Conservation (phyloP, 2,888 invertebrate species). For the Capitulum mitella region DNA sequence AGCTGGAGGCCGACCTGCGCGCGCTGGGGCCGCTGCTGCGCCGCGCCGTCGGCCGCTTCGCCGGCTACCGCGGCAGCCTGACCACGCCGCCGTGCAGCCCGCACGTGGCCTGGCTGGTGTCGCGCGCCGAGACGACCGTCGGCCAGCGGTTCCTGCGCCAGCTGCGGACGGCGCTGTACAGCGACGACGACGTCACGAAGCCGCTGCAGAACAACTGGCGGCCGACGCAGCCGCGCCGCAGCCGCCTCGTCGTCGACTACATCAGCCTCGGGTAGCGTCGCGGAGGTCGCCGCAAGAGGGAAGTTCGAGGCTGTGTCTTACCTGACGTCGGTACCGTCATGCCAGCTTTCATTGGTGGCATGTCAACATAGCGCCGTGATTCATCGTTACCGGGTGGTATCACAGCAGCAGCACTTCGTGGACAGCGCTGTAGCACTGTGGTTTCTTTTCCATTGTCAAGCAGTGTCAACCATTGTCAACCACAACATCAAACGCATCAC, state of each 20-base stretch:
- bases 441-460: too few species aligned
- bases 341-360: too few species aligned
- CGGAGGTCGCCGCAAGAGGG: not conserved
- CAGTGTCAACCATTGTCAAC: too few species aligned
- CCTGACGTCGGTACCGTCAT: too few species aligned
- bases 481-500: too few species aligned
- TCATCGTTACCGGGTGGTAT: too few species aligned
- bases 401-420: too few species aligned
- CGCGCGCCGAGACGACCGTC: not conserved
- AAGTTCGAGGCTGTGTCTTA: too few species aligned
- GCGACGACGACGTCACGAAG: not conserved
- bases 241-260: not conserved
- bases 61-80: not conserved
- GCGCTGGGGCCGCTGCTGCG: not conserved
- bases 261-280: not conserved
- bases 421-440: too few species aligned
- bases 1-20: not conserved
- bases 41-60: not conserved
- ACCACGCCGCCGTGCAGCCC: slow-evolving; percentile 8
- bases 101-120: not conserved
- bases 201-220: not conserved
- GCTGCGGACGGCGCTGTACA: not conserved
- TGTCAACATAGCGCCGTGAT: too few species aligned
- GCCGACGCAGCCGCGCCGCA: not conserved
- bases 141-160: not conserved